Evolutionary conservation across 2,797 vertebrate genomes (phyloP), one percentile per base, ranked within the genome.

Genomic region (Mus caroli): DNA sequence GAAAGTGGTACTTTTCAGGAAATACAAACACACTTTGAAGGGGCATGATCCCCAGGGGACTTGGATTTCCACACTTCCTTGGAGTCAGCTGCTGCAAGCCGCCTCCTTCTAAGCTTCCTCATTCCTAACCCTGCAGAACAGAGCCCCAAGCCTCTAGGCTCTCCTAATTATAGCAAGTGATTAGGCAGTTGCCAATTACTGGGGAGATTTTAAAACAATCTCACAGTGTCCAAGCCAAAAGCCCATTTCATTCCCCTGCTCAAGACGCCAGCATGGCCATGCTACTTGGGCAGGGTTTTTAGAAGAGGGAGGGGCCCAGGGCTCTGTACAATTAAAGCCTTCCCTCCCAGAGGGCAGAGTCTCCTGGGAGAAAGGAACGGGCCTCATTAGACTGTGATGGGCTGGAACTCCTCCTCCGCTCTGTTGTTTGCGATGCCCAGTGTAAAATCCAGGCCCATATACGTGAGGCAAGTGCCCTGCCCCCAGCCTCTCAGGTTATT

Each of bases 111-210:
- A 11, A 87, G 50, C 76, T 75, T 94, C 46, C 80, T 73, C 11
- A 60, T 93, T 86, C 56, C 67, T 26, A 83, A 56, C 40, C 20
- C 79, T 92, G 92, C 37, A 15, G 34, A 88, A 37, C 4, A 43
- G 50, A 92, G 52, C 26, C 78, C 0, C 2, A 17, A 0, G 73
- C 60, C 89, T 50, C 69, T 20, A 12, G 79, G 92, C 50, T 84
- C 60, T 94, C 60, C 91, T 92, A 20, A 67, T 89, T 46, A 69
- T 15, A 95, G 80, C 71, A 69, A 62, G 67, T 69, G 77, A 96
- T 95, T 91, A 93, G 92, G 60, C 73, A 56, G 52, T 79, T 90
- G 91, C 93, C 93, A 94, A 15, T 95, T 69, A 89, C 43, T 12
- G 2, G 71, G 24, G 64, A 88, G 64, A 60, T 64, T 91, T 94